Percentiles rank a stretch among this genome's conserved stretches.
Evolutionary conservation across 1,140 invertebrate species (phyloP).

Genomic region (Muscidifurax raptorellus): DNA sequence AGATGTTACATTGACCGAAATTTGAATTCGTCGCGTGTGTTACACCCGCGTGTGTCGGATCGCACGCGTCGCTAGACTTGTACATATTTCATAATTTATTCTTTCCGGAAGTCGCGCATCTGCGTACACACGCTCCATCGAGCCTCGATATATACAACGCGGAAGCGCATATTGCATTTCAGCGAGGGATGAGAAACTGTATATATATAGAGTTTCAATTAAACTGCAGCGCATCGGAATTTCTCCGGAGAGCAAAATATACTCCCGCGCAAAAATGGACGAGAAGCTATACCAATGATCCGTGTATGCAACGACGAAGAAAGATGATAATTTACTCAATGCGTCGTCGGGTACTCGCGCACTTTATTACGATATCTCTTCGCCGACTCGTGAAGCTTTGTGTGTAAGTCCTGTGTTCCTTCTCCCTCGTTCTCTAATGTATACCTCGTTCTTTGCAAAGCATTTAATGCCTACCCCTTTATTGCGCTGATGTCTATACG

Average conservation of each 20-base stretch:
- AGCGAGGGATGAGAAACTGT: too few relatives aligned
- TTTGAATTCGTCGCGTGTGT: not conserved
- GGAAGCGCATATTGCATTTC: too few relatives aligned
- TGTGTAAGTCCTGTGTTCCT: too few relatives aligned
- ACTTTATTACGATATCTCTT: slow-evolving; percentile 3
- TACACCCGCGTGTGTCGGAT: not conserved
- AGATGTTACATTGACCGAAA: too few relatives aligned
- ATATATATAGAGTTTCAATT: too few relatives aligned
- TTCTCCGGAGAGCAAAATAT: not conserved
- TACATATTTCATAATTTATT: not conserved
- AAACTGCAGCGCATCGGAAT: not conserved
- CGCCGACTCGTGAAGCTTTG: not conserved
- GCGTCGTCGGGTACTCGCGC: not conserved
- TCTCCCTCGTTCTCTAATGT: too few relatives aligned
- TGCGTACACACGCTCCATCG: too few relatives aligned
- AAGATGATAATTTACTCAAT: not conserved
- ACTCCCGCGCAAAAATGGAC: not conserved
- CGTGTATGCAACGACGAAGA: not conserved
- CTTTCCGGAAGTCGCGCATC: too few relatives aligned
- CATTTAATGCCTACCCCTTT: not conserved
- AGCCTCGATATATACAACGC: too few relatives aligned
- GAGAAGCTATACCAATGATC: too few relatives aligned
- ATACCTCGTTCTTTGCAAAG: not conserved
- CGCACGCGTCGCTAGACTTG: too few relatives aligned
- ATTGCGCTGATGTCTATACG: not conserved